Percentiles rank a stretch among this genome's conserved stretches.
These are phyloP conservation scores for Goniozus legneri DNA, from an alignment of 1,140 invertebrate genomes.

Conservation along the genomic window DNA sequence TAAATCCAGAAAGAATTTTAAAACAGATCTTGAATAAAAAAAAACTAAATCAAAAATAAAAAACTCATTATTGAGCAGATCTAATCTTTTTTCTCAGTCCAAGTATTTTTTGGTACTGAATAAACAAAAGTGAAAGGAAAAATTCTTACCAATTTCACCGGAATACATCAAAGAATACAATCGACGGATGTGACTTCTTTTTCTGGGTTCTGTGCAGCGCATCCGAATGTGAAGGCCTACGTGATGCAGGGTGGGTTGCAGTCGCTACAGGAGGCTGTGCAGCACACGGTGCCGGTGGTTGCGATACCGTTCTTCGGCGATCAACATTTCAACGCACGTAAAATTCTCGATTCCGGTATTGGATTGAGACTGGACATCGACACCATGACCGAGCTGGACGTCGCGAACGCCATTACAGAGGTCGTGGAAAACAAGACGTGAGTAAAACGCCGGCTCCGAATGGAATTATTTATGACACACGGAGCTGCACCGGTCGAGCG, in stretches of 20 bases:
- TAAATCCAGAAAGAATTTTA: too few relatives aligned
- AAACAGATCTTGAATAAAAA: too few relatives aligned
- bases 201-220: conserved; percentile 51
- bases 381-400: conserved; percentile 30
- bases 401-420: conserved; percentile 30
- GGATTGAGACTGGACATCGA: conserved; percentile 39
- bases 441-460: conserved; percentile 8
- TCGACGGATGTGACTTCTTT: too few relatives aligned
- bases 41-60: too few relatives aligned
- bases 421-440: conserved; percentile 41
- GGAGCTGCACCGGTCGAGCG: too few relatives aligned
- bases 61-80: too few relatives aligned
- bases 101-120: too few relatives aligned
- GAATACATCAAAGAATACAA: too few relatives aligned
- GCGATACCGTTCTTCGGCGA: conserved; percentile 55
- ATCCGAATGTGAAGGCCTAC: conserved; percentile 54
- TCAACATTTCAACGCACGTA: conserved; percentile 47
- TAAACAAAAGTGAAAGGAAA: too few relatives aligned
- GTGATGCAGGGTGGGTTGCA: conserved; percentile 60
- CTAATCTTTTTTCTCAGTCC: too few relatives aligned
- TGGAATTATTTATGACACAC: conserved; percentile 6
- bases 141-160: too few relatives aligned
- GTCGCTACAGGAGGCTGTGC: conserved; percentile 56
- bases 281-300: conserved; percentile 56
- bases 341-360: conserved; percentile 41